Conservation (phyloP, 1,140 invertebrate species). For the Trachymyrmex septentrionalis region DNA sequence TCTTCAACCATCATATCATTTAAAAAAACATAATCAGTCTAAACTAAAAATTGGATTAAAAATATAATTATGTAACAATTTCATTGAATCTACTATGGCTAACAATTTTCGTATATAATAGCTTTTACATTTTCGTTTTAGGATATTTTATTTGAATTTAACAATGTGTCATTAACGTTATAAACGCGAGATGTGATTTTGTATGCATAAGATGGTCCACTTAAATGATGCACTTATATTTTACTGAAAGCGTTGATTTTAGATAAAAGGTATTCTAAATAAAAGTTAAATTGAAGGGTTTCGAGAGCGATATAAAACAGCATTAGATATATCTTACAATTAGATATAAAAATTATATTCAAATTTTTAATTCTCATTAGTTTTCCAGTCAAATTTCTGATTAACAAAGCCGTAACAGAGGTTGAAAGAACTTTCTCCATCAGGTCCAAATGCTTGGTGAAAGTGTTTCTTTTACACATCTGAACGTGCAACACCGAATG, state of each 20-base stretch:
- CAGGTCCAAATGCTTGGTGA: conserved; percentile 67
- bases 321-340: not conserved
- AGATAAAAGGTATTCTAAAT: not conserved
- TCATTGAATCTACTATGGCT: not conserved
- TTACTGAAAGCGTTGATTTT: not conserved
- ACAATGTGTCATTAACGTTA: not conserved
- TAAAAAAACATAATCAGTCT: not conserved
- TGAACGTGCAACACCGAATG: conserved; percentile 56
- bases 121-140: too few species aligned
- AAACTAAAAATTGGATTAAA: not conserved
- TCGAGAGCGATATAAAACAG: not conserved
- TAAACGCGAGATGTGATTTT: not conserved
- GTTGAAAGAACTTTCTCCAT: conserved; percentile 71
- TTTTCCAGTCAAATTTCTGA: conserved; percentile 35
- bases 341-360: not conserved
- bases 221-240: not conserved
- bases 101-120: not conserved
- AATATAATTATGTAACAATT: not conserved
- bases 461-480: conserved; percentile 72
- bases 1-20: not conserved
- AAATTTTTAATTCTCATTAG: not conserved
- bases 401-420: conserved; percentile 65
- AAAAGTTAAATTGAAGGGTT: not conserved
- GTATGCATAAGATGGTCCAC: too few species aligned
- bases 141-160: not conserved